phyloP scores from a whole-genome alignment of 2,888 invertebrate genomes.

The Lasioglossum lativentre region DNA sequence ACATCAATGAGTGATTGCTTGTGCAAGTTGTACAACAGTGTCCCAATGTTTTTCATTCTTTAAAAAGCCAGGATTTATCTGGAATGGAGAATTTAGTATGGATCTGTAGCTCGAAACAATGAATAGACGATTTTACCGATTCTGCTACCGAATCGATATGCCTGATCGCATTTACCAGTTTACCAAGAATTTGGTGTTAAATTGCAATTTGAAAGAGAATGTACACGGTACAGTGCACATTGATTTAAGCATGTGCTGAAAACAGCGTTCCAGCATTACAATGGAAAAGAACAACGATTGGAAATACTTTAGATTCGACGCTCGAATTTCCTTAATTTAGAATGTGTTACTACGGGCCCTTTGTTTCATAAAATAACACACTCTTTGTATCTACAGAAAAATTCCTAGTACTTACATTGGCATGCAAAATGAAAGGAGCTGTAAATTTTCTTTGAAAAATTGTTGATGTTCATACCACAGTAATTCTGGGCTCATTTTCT shows the following conservation, averaged over 20 bases:
- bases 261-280: neutral
- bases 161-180: slow-evolving; percentile 48
- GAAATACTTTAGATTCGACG: neutral
- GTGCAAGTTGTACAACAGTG: neutral
- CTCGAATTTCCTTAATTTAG: neutral
- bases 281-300: neutral
- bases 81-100: neutral
- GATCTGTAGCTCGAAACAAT: neutral
- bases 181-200: slow-evolving; percentile 61
- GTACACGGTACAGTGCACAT: slow-evolving; percentile 51
- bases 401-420: no score
- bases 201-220: slow-evolving; percentile 64
- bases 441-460: neutral
- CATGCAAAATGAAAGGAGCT: neutral
- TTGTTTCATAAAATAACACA: neutral
- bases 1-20: neutral
- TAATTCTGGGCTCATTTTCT: no score
- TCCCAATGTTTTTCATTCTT: neutral
- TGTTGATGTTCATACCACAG: no score
- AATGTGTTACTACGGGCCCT: neutral
- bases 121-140: slow-evolving; percentile 5
- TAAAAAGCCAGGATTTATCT: neutral
- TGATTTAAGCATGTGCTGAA: slow-evolving; percentile 47
- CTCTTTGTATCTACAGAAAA: no score
- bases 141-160: slow-evolving; percentile 8